Evolutionary conservation across 2,113 vertebrate species (phyloP).

Genomic region (Phycodurus eques): DNA sequence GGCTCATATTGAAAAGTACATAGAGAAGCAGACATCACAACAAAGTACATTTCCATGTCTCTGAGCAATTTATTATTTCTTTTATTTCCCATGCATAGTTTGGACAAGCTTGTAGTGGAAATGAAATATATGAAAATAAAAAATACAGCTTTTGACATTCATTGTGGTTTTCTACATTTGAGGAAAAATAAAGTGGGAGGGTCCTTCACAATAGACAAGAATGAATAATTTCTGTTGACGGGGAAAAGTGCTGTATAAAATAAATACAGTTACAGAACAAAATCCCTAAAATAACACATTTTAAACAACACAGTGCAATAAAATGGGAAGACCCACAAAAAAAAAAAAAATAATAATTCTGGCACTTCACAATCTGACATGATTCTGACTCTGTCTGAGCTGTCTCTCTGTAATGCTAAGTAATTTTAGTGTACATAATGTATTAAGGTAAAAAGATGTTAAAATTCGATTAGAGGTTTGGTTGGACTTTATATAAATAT

Average conservation of each 20-base stretch:
- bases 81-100: slow-evolving; percentile 85
- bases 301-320: slow-evolving; percentile 76
- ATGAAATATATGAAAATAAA: slow-evolving; percentile 48
- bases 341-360: slow-evolving; percentile 34
- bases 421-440: slow-evolving; percentile 13
- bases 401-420: slow-evolving; percentile 46
- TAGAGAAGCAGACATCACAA: background rate
- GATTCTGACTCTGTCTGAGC: slow-evolving; percentile 8
- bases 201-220: slow-evolving; percentile 62
- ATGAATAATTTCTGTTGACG: slow-evolving; percentile 39
- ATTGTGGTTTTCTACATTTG: slow-evolving; percentile 63
- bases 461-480: background rate
- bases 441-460: background rate
- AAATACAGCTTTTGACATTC: slow-evolving; percentile 70
- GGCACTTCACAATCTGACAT: slow-evolving; percentile 35
- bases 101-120: slow-evolving; percentile 80
- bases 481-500: background rate
- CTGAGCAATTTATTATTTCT: slow-evolving; percentile 66
- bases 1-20: background rate
- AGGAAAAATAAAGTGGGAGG: slow-evolving; percentile 56
- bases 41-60: slow-evolving; percentile 58
- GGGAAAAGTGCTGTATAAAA: slow-evolving; percentile 76
- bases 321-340: slow-evolving; percentile 29
- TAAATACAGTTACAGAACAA: slow-evolving; percentile 71
- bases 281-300: slow-evolving; percentile 71